phyloP scores from a whole-genome alignment of 2,113 vertebrate species.

The Origma solitaria region DNA sequence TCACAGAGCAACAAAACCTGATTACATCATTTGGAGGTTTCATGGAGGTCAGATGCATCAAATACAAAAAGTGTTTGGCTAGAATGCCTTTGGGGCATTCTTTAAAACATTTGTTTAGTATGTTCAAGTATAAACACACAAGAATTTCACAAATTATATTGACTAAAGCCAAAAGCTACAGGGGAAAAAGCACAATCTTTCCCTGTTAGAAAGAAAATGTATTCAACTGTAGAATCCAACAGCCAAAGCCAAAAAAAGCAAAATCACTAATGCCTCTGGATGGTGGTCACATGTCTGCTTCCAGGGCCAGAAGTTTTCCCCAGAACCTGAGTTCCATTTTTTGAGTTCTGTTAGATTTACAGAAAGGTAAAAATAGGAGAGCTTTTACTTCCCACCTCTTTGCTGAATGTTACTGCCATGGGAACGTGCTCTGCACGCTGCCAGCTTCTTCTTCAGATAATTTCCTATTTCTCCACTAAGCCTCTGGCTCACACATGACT shows the following conservation, averaged over 20 bases:
- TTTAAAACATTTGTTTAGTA: not conserved
- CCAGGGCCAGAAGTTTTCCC: not conserved
- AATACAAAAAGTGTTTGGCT: not conserved
- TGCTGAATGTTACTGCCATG: conserved; percentile 50
- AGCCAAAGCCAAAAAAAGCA: not conserved
- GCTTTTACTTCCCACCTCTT: conserved; percentile 47
- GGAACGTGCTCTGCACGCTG: conserved; percentile 33
- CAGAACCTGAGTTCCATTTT: not conserved
- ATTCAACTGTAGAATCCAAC: not conserved
- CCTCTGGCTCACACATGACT: conserved; percentile 58
- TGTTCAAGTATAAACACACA: not conserved
- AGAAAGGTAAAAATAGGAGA: conserved; percentile 53
- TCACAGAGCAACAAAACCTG: conserved; percentile 6
- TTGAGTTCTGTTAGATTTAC: not conserved
- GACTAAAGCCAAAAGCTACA: not conserved
- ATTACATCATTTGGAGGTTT: not conserved
- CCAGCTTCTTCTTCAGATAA: conserved; percentile 28
- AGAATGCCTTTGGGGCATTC: not conserved
- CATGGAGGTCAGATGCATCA: conserved; percentile 16
- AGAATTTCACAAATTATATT: not conserved
- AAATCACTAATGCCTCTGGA: not conserved
- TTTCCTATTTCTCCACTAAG: conserved; percentile 46
- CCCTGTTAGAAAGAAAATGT: not conserved
- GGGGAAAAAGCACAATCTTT: not conserved
- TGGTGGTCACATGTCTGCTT: not conserved